phyloP scores from a whole-genome alignment of 2,113 vertebrate genomes.

The Pygathrix nemaeus region DNA sequence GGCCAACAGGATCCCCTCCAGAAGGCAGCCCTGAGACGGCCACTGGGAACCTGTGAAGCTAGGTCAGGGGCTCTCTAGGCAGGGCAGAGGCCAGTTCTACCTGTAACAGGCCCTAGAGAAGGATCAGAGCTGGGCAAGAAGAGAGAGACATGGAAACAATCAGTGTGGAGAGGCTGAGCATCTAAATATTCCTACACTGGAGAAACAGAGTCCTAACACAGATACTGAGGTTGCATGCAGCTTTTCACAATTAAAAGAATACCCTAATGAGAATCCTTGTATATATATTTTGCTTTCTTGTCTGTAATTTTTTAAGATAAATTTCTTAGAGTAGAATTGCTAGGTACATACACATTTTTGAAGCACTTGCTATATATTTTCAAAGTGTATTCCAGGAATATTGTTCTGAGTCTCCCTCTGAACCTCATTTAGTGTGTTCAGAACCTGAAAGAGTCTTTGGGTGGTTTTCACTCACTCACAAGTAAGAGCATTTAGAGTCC shows the following conservation, averaged over 20 bases:
- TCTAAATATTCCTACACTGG: not conserved
- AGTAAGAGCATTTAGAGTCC: not conserved
- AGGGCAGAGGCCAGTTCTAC: not conserved
- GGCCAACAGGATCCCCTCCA: not conserved
- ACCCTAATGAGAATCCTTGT: not conserved
- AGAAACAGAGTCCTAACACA: not conserved
- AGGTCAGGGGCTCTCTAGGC: not conserved
- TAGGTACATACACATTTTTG: not conserved
- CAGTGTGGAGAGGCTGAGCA: fast-evolving
- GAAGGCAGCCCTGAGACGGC: not conserved
- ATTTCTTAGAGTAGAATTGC: not conserved
- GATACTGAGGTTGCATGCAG: not conserved
- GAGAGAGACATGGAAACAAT: not conserved
- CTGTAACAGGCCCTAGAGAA: not conserved
- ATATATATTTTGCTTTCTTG: not conserved
- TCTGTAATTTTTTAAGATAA: not conserved
- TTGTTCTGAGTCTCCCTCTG: not conserved
- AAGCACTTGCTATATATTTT: not conserved
- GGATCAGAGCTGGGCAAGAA: not conserved
- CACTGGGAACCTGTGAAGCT: not conserved
- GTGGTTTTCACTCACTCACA: not conserved
- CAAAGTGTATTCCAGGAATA: not conserved
- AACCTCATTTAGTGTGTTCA: not conserved
- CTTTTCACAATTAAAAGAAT: not conserved
- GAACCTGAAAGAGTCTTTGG: not conserved